Percentiles rank a stretch among this genome's conserved stretches.
phyloP scores from a whole-genome alignment of 2,113 vertebrate species.

The Malaclemys terrapin region DNA sequence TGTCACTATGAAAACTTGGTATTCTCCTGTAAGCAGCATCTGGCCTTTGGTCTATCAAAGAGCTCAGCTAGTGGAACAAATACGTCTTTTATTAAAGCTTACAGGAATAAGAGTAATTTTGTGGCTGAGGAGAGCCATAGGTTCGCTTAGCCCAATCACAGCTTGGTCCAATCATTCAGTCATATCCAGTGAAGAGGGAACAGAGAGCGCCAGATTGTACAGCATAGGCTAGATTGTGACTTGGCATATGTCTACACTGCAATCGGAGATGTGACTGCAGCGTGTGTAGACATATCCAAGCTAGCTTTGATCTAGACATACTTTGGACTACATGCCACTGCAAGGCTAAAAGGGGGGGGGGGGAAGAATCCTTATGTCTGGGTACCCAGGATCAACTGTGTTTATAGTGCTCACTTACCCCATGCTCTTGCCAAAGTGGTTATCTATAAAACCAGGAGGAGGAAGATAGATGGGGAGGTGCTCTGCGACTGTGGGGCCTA shows the following conservation, averaged over 20 bases:
- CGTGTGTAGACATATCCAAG: background rate
- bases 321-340: too few species aligned
- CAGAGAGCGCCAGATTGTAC: background rate
- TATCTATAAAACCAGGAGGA: too few species aligned
- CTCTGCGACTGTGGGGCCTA: too few species aligned
- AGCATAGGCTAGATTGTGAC: background rate
- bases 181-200: background rate
- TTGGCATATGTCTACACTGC: background rate
- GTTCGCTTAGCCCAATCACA: fast-evolving
- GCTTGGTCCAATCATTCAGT: background rate
- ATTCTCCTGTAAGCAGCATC: background rate
- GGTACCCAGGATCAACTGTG: too few species aligned
- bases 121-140: background rate
- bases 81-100: background rate
- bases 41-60: fast-evolving
- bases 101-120: background rate
- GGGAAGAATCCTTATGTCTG: background rate
- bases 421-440: too few species aligned
- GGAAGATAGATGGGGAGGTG: too few species aligned
- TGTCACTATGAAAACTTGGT: background rate
- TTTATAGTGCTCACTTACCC: too few species aligned
- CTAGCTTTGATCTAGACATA: background rate
- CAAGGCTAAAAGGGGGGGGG: background rate
- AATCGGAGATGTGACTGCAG: background rate
- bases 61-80: fast-evolving